phyloP scores from a whole-genome alignment of 2,113 vertebrate genomes.

The Zapornia atra region DNA sequence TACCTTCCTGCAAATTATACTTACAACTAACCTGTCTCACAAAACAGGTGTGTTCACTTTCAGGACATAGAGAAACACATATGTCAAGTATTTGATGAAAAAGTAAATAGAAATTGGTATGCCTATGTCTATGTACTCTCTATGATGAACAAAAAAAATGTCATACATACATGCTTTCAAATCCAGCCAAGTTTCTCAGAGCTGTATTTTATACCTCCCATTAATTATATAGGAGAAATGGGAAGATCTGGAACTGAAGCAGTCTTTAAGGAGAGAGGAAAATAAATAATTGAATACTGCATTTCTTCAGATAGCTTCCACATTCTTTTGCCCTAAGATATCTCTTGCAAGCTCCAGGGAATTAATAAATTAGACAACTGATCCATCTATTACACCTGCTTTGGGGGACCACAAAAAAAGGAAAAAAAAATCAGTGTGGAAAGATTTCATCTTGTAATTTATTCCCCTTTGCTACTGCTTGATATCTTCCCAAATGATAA shows the following conservation, averaged over 20 bases:
- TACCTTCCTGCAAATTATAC: not conserved
- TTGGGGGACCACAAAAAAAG: not conserved
- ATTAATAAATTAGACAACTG: constrained; percentile 55
- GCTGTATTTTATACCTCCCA: constrained; percentile 19
- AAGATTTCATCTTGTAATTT: not conserved
- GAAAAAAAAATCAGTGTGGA: not conserved
- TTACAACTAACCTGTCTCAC: not conserved
- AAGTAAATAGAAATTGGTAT: not conserved
- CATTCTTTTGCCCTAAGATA: constrained; percentile 32
- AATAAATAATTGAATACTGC: constrained; percentile 64
- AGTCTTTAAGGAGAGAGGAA: constrained; percentile 49
- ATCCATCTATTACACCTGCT: constrained; percentile 35
- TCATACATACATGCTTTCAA: not conserved
- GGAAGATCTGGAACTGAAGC: constrained; percentile 42
- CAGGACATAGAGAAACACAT: not conserved
- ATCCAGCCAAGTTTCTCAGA: not conserved
- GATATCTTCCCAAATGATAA: not conserved
- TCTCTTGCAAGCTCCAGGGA: constrained; percentile 51
- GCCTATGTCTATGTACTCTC: not conserved
- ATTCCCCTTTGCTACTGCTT: not conserved
- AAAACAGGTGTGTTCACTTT: not conserved
- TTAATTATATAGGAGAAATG: constrained; percentile 61
- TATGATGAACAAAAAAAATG: not conserved
- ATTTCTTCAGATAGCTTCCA: constrained; percentile 27
- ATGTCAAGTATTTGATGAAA: not conserved